Evolutionary conservation across 2,888 invertebrate species (phyloP), one percentile per base, ranked within the genome.

Genomic region (Andricus curvator): DNA sequence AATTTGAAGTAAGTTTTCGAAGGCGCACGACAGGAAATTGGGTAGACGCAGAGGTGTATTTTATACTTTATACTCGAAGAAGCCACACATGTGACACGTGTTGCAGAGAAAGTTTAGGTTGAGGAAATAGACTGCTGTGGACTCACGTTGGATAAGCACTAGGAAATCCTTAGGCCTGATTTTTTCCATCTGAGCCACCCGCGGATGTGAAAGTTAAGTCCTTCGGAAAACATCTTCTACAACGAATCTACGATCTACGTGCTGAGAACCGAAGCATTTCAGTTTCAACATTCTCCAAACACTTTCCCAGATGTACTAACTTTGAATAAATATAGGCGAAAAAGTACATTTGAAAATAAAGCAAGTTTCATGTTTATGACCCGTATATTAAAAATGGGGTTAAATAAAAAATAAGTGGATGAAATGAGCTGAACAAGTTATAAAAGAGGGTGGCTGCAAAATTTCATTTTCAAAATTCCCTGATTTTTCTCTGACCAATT

Each of bases 51-150:
- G 33, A 74, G 56, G 74, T 56, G 62, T 62, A 25, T 25, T 62
- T 62, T 62, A 25, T 48, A 70, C 25, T 70, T 70, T 51, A 70
- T 33, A 33, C 56, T 29, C n/a, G 8, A 74, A 37, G 74, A 74
- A 74, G 74, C 74, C 74, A n/a, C 74, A 74, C 56, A 74, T 74
- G 74, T 74, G 74, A 37, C 74, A 74, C 74, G 56, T 74, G 51
- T 56, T 74, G 37, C 15, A 29, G 74, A 74, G 74, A 74, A 74
- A 74, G 74, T 74, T 74, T 33, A 74, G 74, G 51, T 56, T 25
- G 33, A 48, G 68, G 44, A 68, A 68, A 68, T 37, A 68, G 22
- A 44, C 68, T 48, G 41, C 22, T 20, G 15, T 22, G 48, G 22
- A 37, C 74, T 56, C 74, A 74, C 33, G 74, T 74, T 74, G 33